Base-by-base conservation (phyloP, 35 echinoderm and acorn worm genomes). In the Apostichopus californicus region DNA sequence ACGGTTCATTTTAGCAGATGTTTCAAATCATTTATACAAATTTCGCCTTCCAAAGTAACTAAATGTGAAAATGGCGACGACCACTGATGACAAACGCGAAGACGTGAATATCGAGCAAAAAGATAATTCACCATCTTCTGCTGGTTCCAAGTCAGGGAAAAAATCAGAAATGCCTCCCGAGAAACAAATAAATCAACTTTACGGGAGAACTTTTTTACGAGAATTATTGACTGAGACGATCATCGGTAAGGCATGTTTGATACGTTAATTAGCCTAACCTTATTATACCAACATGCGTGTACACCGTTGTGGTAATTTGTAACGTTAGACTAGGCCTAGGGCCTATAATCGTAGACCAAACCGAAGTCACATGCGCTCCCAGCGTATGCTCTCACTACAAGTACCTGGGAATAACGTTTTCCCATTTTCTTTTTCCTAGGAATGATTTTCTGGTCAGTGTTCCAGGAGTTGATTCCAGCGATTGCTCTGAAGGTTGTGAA, bases 401-500 rank as follows among this genome's bases (percentile, higher is more conserved):
- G n/a, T n/a, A 13, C 64, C 11, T 68, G 13, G 18, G 15, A 68
- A 14, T 68, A 11, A 68, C 7, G 64, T 68, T 68, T 18, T 4
- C 6, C 64, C 18, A 46, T 46, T 46, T 46, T 46, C 34, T 59
- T 55, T 57, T 85, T 85, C 85, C 55, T 68, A 56, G 97, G 97
- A 14, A 96, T 93, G 60, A 82, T 94, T 66, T 96, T 99, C 54
- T 99, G 97, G 97, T 92, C 93, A 9, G 88, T 99, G 14, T 93
- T 99, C 56, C 97, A 96, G 91, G 93, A 91, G 66, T 82, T 99
- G 11, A 93, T 93, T 24, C 95, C 97, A 10, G 93, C 94, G 77
- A 65, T 99, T 18, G 94, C 95, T 93, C 93, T 96, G 54, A 94
- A 95, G 60, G 87, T 95, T 54, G 75, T 99, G 78, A 94, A 96